phyloP scores from a whole-genome alignment of 2,888 invertebrate species.

The Isoperla grammatica region DNA sequence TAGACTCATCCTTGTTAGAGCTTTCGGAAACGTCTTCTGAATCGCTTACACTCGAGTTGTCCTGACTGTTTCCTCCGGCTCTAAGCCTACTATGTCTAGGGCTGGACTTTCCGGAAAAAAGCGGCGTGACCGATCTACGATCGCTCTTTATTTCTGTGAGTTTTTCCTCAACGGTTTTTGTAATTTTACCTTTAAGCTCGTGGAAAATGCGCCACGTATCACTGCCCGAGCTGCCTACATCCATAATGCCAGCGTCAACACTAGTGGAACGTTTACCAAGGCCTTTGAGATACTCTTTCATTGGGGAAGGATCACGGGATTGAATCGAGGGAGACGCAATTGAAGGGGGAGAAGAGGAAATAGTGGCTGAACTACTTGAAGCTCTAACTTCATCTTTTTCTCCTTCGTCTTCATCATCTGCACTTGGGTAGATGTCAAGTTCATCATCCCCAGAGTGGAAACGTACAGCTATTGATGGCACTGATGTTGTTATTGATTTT shows the following conservation, averaged over 20 bases:
- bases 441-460: conserved; percentile 74
- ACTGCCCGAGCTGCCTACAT: conserved; percentile 46
- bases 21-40: conserved; percentile 47
- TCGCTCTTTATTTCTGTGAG: conserved; percentile 61
- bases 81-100: conserved; percentile 13
- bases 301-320: conserved; percentile 35
- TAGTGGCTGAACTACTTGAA: conserved; percentile 11
- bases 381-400: conserved; percentile 23
- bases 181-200: conserved; percentile 67
- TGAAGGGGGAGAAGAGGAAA: conserved; percentile 15
- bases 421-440: conserved; percentile 56
- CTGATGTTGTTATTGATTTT: conserved; percentile 45
- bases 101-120: conserved; percentile 4
- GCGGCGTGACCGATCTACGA: conserved; percentile 39
- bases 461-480: conserved; percentile 52
- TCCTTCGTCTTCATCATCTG: conserved; percentile 51
- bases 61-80: conserved; percentile 35
- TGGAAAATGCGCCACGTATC: conserved; percentile 69
- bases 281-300: conserved; percentile 38
- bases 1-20: conserved; percentile 12
- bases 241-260: conserved; percentile 41
- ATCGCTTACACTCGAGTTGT: conserved; percentile 62
- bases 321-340: conserved; percentile 23
- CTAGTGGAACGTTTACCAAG: conserved; percentile 58
- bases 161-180: conserved; percentile 73